Conservation (phyloP, 2,113 vertebrate genomes). For the Tenebrosternarchus preto region DNA sequence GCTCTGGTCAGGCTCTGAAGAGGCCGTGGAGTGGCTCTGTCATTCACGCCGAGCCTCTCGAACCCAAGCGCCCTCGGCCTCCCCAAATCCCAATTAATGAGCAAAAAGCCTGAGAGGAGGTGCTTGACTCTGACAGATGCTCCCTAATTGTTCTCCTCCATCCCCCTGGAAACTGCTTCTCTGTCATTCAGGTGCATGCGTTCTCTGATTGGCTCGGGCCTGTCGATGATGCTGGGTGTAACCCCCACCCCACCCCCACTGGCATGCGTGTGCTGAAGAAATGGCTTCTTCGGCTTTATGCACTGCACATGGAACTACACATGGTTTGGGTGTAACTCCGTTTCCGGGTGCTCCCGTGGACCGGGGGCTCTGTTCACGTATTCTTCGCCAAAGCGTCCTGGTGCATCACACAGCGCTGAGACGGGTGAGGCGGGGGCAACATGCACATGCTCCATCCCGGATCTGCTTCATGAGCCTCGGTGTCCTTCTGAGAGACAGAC, state of each 20-base stretch:
- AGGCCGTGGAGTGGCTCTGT: slow-evolving; percentile 67
- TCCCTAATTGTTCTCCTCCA: slow-evolving; percentile 77
- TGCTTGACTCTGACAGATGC: slow-evolving; percentile 76
- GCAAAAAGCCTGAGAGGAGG: slow-evolving; percentile 73
- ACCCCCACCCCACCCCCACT: too few species aligned
- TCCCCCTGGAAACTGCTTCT: slow-evolving; percentile 73
- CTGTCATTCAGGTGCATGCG: slow-evolving; percentile 57
- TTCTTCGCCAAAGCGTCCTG: too few species aligned
- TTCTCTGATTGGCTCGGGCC: slow-evolving; percentile 61
- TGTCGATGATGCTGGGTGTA: too few species aligned
- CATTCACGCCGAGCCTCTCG: slow-evolving; percentile 75
- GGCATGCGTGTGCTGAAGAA: not conserved
- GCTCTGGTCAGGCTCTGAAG: slow-evolving; percentile 62
- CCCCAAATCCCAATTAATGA: slow-evolving; percentile 79
- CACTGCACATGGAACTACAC: too few species aligned
- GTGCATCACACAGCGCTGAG: not conserved
- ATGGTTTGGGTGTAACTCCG: too few species aligned
- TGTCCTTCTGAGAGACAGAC: not conserved
- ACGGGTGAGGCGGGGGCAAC: slow-evolving; percentile 2
- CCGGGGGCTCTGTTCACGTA: too few species aligned
- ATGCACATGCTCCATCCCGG: not conserved
- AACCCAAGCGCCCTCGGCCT: slow-evolving; percentile 75
- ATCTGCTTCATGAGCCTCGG: not conserved
- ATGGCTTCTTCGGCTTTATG: not conserved
- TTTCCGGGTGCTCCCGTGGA: too few species aligned